Percentiles rank a stretch among this genome's conserved stretches.
Conservation (phyloP, 2,113 vertebrate species). For the Hipposideros armiger region DNA sequence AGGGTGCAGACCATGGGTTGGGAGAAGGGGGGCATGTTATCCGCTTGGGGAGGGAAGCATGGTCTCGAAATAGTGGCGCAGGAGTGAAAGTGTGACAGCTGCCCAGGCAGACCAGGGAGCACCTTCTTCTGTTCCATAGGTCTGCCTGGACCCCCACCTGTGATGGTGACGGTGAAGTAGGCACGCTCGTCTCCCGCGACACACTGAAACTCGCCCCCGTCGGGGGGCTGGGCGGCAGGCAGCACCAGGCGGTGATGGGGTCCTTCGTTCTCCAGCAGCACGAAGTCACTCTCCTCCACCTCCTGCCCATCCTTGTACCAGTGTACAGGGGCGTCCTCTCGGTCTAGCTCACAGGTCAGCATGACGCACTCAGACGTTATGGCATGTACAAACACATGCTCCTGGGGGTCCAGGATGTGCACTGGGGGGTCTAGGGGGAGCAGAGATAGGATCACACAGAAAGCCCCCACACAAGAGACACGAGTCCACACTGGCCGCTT, state of each 20-base stretch:
- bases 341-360: slow-evolving; percentile 94
- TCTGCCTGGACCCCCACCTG: slow-evolving; percentile 87
- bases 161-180: slow-evolving; percentile 94
- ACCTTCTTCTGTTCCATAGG: not conserved
- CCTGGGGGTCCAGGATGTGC: slow-evolving; percentile 90
- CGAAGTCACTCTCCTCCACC: slow-evolving; percentile 88
- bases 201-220: slow-evolving; percentile 95
- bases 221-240: slow-evolving; percentile 88
- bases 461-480: rapidly evolving
- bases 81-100: not conserved
- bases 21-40: not conserved
- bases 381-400: slow-evolving; percentile 90
- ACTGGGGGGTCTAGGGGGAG: slow-evolving; percentile 91
- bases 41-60: not conserved
- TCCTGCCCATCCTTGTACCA: slow-evolving; percentile 96
- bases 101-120: rapidly evolving
- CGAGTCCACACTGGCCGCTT: not conserved
- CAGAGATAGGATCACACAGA: not conserved
- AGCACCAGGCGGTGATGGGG: slow-evolving; percentile 91
- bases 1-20: not conserved
- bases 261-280: slow-evolving; percentile 92
- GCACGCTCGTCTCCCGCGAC: slow-evolving; percentile 92
- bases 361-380: slow-evolving; percentile 91
- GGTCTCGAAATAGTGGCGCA: not conserved
- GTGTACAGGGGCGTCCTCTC: slow-evolving; percentile 84